Percentiles rank a stretch among this genome's conserved stretches.
Evolutionary conservation across 2,113 vertebrate genomes (phyloP).

Genomic region (Hippocampus zosterae): DNA sequence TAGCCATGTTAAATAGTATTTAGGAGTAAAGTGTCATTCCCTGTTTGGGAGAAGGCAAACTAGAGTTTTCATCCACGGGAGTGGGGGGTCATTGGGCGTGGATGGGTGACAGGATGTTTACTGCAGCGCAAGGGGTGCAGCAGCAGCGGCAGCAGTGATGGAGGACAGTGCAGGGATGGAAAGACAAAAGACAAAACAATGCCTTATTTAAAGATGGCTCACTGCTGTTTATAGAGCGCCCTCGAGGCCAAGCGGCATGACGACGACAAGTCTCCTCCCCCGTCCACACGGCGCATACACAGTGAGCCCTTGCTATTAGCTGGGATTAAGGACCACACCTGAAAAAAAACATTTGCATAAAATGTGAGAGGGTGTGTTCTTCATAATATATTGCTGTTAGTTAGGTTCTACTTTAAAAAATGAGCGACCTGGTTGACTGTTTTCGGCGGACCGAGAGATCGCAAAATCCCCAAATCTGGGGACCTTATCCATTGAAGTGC

Average conservation of each 20-base stretch:
- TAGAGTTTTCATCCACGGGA: constrained; percentile 21
- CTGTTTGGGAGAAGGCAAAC: constrained; percentile 14
- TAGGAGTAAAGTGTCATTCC: constrained; percentile 1
- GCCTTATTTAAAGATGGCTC: constrained; percentile 62
- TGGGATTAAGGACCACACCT: background rate
- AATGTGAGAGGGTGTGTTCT: too few species aligned
- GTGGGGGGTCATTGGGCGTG: constrained; percentile 3
- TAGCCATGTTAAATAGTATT: too few species aligned
- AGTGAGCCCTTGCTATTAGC: background rate
- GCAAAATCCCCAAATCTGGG: constrained; percentile 2
- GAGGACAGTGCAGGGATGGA: constrained; percentile 37
- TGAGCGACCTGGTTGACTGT: too few species aligned
- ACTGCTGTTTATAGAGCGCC: constrained; percentile 47
- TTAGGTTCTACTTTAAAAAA: too few species aligned
- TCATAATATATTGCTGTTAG: too few species aligned
- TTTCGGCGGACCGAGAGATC: too few species aligned
- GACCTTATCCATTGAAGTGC: constrained; percentile 25
- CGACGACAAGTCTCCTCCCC: background rate
- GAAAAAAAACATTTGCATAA: background rate
- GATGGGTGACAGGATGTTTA: constrained; percentile 65
- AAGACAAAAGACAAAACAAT: constrained; percentile 65
- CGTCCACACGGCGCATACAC: background rate
- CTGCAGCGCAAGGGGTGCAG: constrained; percentile 26
- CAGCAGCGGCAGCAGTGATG: constrained; percentile 23
- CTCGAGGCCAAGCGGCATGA: constrained; percentile 10